phyloP scores from a whole-genome alignment of 2,113 vertebrate species.

The Tichodroma muraria region DNA sequence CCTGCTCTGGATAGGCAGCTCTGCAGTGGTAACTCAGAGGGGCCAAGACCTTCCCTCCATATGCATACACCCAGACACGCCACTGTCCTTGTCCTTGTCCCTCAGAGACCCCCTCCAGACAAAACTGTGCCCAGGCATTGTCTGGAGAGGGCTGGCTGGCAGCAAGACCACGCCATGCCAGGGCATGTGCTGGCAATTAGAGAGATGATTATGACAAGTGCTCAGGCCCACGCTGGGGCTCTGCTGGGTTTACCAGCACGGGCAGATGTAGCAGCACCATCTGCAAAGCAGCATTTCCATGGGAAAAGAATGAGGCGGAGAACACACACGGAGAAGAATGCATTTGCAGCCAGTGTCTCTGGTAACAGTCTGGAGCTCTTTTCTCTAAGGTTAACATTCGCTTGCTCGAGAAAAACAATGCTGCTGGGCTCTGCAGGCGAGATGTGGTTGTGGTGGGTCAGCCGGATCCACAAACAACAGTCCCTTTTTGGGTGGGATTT shows the following conservation, averaged over 20 bases:
- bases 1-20: rapidly evolving
- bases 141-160: background rate
- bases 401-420: background rate
- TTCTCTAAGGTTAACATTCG: background rate
- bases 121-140: background rate
- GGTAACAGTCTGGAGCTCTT: background rate
- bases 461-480: background rate
- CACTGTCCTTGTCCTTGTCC: rapidly evolving
- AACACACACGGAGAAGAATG: slow-evolving; percentile 12
- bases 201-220: background rate
- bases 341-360: background rate
- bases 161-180: rapidly evolving
- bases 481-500: background rate
- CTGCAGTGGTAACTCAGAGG: background rate
- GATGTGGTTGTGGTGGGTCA: background rate
- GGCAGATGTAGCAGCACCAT: background rate
- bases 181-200: background rate
- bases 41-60: background rate
- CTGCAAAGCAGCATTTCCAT: background rate
- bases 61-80: background rate
- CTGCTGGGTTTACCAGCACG: background rate
- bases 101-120: background rate
- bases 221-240: background rate
- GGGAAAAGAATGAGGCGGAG: background rate
- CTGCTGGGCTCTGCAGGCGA: background rate